Base-by-base conservation (phyloP, 2,888 invertebrate genomes). In the Mesorhabditis spiculigera region DNA sequence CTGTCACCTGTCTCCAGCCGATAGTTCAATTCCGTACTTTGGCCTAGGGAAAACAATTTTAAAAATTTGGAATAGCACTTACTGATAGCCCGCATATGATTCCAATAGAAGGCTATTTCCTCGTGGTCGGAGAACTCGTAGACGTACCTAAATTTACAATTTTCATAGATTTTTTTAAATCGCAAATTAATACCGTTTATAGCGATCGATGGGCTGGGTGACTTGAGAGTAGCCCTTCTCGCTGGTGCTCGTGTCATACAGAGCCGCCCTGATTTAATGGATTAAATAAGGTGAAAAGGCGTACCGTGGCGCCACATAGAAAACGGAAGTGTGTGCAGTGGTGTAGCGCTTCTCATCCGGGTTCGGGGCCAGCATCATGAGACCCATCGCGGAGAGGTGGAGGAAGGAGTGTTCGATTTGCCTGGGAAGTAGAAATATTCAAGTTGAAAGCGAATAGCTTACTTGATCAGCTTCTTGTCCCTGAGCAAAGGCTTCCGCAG, bases 71-170 rank as follows among this genome's bases (percentile, higher is more conserved):
- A 50, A 50, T 50, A n/a, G n/a, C 8, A 50, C 58, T 13, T 13
- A 50, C 58, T 50, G 8, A 83, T 77, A 5, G 83, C 83, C 65
- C 82, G 71, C 8, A 83, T 68, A 67, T 83, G 83, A 61, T 79
- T 76, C 83, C 83, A 83, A 70, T 75, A 83, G n/a, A 74, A 44
- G 0, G 63, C 61, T 0, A 80, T 45, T 16, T 80, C 75, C 8
- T 69, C 45, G 73, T 76, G n/a, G 43, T 67, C 67, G 4, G 73
- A 61, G 62, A 82, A 81, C 6, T 73, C 66, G 67, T 82, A 78
- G 2, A 73, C 75, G 45, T 63, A 63, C 63, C 63, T 63, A 8
- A 63, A 63, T 8, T 8, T 8, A 28, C 2, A 10, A 63, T 8
- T n/a, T 3, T 10, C 50, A 10, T 13, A 50, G 13, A 8, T 16